Conservation (phyloP, 2,888 invertebrate genomes). For the Plemyria rubiginata region DNA sequence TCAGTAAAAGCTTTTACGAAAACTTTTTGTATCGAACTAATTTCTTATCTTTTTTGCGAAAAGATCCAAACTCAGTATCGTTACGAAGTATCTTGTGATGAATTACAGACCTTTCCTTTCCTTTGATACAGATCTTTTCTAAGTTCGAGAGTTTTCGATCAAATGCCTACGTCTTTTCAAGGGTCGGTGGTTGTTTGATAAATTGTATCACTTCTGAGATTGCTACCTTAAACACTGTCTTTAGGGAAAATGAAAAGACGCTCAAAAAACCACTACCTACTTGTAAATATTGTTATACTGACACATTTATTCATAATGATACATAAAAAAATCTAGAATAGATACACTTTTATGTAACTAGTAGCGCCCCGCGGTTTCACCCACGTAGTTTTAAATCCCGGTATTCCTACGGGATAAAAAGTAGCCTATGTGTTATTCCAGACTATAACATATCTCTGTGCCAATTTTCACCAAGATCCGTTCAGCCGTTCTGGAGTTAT, state of each 20-base stretch:
- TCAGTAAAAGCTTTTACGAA: neutral
- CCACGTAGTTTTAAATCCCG: too few relatives aligned
- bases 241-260: neutral
- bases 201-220: constrained; percentile 16
- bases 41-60: constrained; percentile 25
- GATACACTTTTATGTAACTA: too few relatives aligned
- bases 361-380: too few relatives aligned
- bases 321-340: too few relatives aligned
- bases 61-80: constrained; percentile 28
- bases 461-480: too few relatives aligned
- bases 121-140: constrained; percentile 35
- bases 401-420: too few relatives aligned
- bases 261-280: neutral
- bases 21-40: constrained; percentile 13
- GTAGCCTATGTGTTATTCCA: too few relatives aligned
- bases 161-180: constrained; percentile 29
- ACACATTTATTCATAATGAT: too few relatives aligned
- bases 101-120: constrained; percentile 28
- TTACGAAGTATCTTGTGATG: constrained; percentile 32
- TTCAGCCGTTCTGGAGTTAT: too few relatives aligned
- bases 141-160: constrained; percentile 27
- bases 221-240: constrained; percentile 1
- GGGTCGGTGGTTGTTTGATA: constrained; percentile 14
- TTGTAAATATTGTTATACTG: neutral
- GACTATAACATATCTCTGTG: too few relatives aligned